Evolutionary conservation across 1,140 invertebrate genomes (phyloP), one percentile per base, ranked within the genome.

Genomic region (Diuraphis noxia): DNA sequence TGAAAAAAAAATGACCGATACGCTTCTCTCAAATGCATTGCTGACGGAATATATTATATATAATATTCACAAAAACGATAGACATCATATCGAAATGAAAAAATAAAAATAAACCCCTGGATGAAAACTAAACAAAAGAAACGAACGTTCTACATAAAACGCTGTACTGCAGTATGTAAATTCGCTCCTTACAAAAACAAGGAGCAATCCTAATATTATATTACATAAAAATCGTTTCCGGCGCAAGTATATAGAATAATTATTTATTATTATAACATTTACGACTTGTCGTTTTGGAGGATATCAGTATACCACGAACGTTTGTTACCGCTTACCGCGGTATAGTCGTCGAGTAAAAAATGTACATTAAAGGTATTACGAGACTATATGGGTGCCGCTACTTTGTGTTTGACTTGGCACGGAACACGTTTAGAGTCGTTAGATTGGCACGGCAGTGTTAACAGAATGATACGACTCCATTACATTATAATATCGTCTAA

Each of bases 1-100:
- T 43, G 21, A 21, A 49, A 85, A n/a, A 85, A 34, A 85, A 85
- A 85, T 43, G 81, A 82, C 81, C 81, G 23, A 82, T 41, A 82
- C 38, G 40, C 13, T 82, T 82, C 38, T 41, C 81, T 23, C 36
- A 17, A 82, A 40, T n/a, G 56, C 56, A 34, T n/a, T 72, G 56
- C 30, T 72, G 56, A 34, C 56, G 56, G 38, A 38, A 79, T 79
- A 23, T 23, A 49, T n/a, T n/a, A n/a, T n/a, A n/a, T n/a, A 30
- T n/a, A n/a, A 79, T 79, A 79, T 79, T 79, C 34, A 79, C 19
- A 23, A 36, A 79, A 79, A 79, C 34, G 34, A 36, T 72, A 13
- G 30, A 72, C 10, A 34, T 72, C n/a, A n/a, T 72, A n/a, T 72
- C 13, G n/a, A 7, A 7, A 46, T 46, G 10, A 23, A 49, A 49